These are phyloP conservation scores for Parazoanthus darwini DNA, from an alignment of 92 coral and sea anemone species.

Conservation along the genomic window DNA sequence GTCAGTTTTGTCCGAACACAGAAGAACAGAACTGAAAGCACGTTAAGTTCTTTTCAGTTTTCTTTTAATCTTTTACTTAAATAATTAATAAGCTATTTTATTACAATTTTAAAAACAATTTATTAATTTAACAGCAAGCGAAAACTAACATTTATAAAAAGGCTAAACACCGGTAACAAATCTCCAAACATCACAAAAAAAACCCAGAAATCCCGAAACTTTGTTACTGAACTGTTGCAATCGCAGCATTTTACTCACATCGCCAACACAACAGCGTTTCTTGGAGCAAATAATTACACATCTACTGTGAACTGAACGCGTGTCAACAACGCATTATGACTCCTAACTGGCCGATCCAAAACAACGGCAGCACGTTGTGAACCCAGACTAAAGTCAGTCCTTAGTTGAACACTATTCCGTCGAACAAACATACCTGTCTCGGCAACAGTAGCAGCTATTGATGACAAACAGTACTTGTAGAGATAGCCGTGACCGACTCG, in stretches of 20 bases:
- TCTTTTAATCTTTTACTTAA: not conserved
- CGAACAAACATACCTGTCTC: conserved; percentile 75
- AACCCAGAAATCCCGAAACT: not conserved
- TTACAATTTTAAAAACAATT: not conserved
- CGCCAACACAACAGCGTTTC: not conserved
- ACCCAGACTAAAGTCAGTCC: not conserved
- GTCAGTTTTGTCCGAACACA: not conserved
- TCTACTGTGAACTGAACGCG: not conserved
- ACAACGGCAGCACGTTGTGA: not conserved
- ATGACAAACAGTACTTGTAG: conserved; percentile 88
- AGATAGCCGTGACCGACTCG: conserved; percentile 59
- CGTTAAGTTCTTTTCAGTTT: not conserved
- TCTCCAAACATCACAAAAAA: not conserved
- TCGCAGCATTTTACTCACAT: not conserved
- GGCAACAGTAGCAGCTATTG: conserved; percentile 96
- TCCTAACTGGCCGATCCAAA: not conserved
- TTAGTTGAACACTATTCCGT: not conserved
- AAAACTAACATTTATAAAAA: not conserved
- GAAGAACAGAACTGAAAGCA: not conserved
- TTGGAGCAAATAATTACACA: not conserved
- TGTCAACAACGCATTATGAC: not conserved
- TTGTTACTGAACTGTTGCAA: not conserved
- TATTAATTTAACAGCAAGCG: not conserved
- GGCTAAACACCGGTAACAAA: not conserved
- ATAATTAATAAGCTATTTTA: too few relatives aligned